Evolutionary conservation across 2,113 vertebrate genomes (phyloP), one percentile per base, ranked within the genome.

Genomic region (Ammodytes marinus): DNA sequence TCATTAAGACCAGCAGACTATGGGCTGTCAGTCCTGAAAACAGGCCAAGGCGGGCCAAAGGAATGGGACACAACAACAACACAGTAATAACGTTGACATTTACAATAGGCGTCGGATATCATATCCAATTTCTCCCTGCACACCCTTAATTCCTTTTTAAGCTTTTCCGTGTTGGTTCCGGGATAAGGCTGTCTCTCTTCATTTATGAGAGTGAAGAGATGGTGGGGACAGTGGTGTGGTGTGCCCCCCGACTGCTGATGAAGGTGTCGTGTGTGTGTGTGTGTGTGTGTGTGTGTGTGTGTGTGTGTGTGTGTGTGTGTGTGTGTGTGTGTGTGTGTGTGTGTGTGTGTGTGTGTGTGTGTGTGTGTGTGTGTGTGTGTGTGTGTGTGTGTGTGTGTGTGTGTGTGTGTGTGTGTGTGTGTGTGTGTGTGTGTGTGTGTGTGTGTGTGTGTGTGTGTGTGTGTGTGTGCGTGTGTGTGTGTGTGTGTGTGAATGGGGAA

Each of bases 101-200:
- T 94, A 90, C 90, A 92, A 94, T 90, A 90, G 91, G 86, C 82
- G 87, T 91, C 71, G 85, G 86, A 70, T 91, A 93, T 93, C 92
- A 94, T 92, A 93, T 93, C 93, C 88, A 92, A 92, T 93, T 93
- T 86, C 93, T 92, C 85, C 92, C 87, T 85, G 90, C 88, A 89
- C 86, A 88, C 90, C 69, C 91, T 91, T 94, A 93, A 94, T 94
- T 94, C 93, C 89, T 89, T 94, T 94, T 93, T 94, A 94, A 94
- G 93, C 90, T 92, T 94, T 90, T 89, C 87, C 81, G 61, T 78
- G 92, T 89, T 83, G 89, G 89, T 92, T 86, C 79, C 74, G 88
- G 92, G 90, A 92, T 92, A 90, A 91, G 89, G 86, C 91, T 91
- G 93, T 92, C 91, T 90, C 89, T 93, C 91, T 92, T 94, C 90